These are phyloP conservation scores for Potamarius usumacintae DNA, from an alignment of 2,113 vertebrate genomes.

Conservation along the genomic window DNA sequence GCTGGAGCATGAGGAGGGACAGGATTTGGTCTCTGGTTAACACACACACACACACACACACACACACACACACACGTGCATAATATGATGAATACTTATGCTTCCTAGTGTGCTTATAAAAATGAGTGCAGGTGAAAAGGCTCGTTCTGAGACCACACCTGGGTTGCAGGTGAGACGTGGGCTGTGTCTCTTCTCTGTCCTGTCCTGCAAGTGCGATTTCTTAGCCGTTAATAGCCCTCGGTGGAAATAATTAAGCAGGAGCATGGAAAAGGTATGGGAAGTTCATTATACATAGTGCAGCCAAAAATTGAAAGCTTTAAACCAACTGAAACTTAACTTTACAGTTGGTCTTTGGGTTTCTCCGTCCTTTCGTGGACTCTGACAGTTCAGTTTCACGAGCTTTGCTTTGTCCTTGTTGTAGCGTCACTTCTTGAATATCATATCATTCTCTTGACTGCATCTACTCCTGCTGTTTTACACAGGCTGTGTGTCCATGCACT, in stretches of 20 bases:
- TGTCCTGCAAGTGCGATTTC: conserved; percentile 43
- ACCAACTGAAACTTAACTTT: neutral
- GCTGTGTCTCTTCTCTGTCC: conserved; percentile 34
- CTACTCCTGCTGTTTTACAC: conserved; percentile 40
- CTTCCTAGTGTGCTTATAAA: conserved; percentile 19
- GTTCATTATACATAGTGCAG: conserved; percentile 13
- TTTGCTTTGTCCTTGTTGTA: neutral
- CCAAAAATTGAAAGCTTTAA: neutral
- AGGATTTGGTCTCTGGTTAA: neutral
- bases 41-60: neutral
- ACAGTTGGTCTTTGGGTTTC: conserved; percentile 12
- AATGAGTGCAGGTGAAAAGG: neutral
- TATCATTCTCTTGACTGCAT: conserved; percentile 17
- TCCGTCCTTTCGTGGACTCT: conserved; percentile 7
- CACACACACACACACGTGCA: neutral
- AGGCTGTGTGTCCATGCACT: conserved; percentile 12
- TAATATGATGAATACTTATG: neutral
- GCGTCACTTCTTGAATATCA: conserved; percentile 18
- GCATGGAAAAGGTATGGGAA: conserved; percentile 37
- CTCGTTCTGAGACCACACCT: conserved; percentile 21
- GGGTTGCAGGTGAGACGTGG: conserved; percentile 34
- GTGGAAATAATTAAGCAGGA: conserved; percentile 59
- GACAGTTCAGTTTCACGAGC: neutral
- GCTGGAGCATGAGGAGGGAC: neutral
- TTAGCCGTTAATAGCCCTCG: conserved; percentile 54